Conservation (phyloP, 2,888 invertebrate genomes). For the Neocrepidodera transversa region DNA sequence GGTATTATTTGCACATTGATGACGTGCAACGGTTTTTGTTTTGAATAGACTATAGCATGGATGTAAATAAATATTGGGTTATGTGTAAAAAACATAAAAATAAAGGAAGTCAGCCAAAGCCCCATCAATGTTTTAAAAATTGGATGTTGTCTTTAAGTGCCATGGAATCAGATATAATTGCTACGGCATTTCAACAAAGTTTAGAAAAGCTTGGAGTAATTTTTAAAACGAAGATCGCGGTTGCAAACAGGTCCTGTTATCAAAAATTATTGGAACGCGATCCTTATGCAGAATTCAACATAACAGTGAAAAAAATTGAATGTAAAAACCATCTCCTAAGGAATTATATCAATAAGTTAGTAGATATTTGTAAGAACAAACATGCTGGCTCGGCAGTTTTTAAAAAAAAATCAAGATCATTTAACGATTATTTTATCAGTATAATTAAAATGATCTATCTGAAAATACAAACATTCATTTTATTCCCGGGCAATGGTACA, state of each 20-base stretch:
- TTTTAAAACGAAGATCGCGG: background rate
- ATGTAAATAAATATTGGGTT: background rate
- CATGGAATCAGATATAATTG: background rate
- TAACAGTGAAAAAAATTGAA: no score
- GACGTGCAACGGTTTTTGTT: no score
- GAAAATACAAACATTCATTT: background rate
- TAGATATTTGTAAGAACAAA: background rate
- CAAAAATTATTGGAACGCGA: no score
- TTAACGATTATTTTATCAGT: no score
- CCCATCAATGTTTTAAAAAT: background rate
- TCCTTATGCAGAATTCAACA: no score
- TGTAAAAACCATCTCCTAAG: slow-evolving; percentile 1
- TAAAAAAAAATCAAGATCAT: background rate
- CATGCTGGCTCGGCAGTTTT: background rate
- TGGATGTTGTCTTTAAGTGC: background rate
- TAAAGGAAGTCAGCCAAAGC: background rate
- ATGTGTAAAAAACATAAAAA: background rate
- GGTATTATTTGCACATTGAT: no score
- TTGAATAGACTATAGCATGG: no score
- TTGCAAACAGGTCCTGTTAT: background rate
- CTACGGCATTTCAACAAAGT: background rate
- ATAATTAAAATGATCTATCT: background rate
- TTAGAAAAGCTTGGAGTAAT: slow-evolving; percentile 1
- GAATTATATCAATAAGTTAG: slow-evolving; percentile 7
- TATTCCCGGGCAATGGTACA: background rate